Evolutionary conservation across 2,888 invertebrate genomes (phyloP).

Genomic region (Drosophila histrio): DNA sequence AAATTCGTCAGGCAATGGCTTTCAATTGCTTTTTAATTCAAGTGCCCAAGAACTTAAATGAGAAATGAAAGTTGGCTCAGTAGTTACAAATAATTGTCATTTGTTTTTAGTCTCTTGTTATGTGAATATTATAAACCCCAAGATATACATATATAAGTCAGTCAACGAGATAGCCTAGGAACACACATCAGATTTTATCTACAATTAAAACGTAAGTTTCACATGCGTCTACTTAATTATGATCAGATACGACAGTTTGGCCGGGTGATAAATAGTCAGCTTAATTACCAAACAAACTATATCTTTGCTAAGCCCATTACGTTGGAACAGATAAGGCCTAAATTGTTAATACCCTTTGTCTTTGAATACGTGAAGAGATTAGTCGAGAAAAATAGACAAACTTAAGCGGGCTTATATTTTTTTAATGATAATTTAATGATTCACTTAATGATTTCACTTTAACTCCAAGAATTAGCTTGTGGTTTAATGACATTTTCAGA

Average conservation of each 20-base stretch:
- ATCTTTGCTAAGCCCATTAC: background rate
- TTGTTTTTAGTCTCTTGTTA: background rate
- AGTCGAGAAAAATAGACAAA: background rate
- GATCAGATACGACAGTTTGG: background rate
- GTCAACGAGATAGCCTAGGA: conserved; percentile 1
- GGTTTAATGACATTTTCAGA: background rate
- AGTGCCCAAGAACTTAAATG: too few species aligned
- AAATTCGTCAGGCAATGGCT: conserved; percentile 17
- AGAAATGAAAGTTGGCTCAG: too few species aligned
- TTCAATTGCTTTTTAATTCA: conserved; percentile 26
- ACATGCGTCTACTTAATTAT: background rate
- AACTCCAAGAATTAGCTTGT: too few species aligned
- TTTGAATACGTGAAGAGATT: background rate
- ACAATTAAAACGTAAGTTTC: conserved; percentile 7
- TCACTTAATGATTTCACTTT: background rate
- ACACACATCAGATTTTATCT: conserved; percentile 1
- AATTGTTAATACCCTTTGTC: background rate
- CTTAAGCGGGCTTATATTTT: background rate
- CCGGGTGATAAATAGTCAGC: conserved; percentile 3
- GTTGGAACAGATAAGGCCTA: background rate
- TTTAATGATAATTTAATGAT: background rate
- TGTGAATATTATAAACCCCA: conserved; percentile 1
- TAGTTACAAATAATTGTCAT: conserved; percentile 6
- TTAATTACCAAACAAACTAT: background rate
- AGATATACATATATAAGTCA: background rate